Evolutionary conservation across 1,140 invertebrate species (phyloP).

Genomic region (Pissodes strobi): DNA sequence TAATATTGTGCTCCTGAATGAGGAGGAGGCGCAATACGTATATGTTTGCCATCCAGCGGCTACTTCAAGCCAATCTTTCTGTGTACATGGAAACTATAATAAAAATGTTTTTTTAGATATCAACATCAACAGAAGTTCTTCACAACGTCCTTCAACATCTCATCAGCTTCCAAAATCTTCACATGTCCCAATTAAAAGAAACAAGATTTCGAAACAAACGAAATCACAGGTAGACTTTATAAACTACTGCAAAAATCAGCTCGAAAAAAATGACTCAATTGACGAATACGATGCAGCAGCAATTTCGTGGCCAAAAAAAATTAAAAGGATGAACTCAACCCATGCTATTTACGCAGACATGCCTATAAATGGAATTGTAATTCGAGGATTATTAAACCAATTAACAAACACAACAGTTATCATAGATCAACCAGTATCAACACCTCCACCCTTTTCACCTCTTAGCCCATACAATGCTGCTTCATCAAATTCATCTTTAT

Average conservation of each 20-base stretch:
- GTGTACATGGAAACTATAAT: background rate
- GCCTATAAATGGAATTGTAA: constrained; percentile 19
- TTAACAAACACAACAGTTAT: constrained; percentile 2
- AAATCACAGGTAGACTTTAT: no score
- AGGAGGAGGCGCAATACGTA: background rate
- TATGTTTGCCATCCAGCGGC: background rate
- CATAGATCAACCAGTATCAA: no score
- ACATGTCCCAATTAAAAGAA: no score
- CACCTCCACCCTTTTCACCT: no score
- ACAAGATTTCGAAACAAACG: no score
- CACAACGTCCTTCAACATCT: no score
- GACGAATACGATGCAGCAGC: constrained; percentile 17
- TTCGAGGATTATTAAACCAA: background rate
- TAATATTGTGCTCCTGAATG: background rate
- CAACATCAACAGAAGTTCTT: background rate
- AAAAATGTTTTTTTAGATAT: background rate
- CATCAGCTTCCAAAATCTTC: no score
- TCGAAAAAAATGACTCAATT: background rate
- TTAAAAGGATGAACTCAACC: constrained; percentile 25
- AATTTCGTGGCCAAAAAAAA: constrained; percentile 27
- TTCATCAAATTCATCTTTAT: no score
- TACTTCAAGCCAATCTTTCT: constrained; percentile 1
- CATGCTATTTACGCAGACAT: constrained; percentile 24
- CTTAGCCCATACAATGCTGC: no score
- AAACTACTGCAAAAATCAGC: background rate